Conservation (phyloP, 2,797 vertebrate genomes). For the Coccyzus lansbergi region DNA sequence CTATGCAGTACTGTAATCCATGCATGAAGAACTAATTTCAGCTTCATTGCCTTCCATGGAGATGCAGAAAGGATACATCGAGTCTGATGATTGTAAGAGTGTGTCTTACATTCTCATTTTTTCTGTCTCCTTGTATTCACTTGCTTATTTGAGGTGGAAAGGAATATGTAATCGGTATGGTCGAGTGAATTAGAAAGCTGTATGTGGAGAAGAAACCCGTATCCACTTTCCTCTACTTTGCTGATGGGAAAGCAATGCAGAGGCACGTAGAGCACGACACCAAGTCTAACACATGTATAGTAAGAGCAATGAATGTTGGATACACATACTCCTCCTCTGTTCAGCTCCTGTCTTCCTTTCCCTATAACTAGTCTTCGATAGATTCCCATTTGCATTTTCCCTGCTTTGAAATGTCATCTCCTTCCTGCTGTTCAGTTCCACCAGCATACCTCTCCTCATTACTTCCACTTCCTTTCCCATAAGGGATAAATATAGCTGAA, state of each 20-base stretch:
- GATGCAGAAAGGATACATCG: not conserved
- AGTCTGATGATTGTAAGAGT: not conserved
- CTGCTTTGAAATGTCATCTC: conserved; percentile 15
- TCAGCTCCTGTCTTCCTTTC: not conserved
- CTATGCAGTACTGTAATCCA: not conserved
- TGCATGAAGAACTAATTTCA: conserved; percentile 38
- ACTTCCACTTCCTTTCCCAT: not conserved
- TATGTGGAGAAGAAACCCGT: not conserved
- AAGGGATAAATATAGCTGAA: not conserved
- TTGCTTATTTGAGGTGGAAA: not conserved
- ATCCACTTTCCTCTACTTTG: not conserved
- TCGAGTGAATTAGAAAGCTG: not conserved
- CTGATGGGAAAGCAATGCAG: not conserved
- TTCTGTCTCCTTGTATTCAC: not conserved
- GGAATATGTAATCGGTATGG: not conserved
- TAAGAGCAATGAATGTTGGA: not conserved
- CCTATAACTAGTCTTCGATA: not conserved
- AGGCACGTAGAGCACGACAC: not conserved
- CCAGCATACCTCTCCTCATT: not conserved
- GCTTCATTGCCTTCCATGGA: conserved; percentile 20
- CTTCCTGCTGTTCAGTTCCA: conserved; percentile 22
- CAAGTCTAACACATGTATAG: not conserved
- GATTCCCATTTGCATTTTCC: conserved; percentile 6
- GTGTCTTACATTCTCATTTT: not conserved
- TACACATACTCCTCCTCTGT: not conserved